Conservation (phyloP, 2,797 vertebrate species). For the Serranus cabrilla region DNA sequence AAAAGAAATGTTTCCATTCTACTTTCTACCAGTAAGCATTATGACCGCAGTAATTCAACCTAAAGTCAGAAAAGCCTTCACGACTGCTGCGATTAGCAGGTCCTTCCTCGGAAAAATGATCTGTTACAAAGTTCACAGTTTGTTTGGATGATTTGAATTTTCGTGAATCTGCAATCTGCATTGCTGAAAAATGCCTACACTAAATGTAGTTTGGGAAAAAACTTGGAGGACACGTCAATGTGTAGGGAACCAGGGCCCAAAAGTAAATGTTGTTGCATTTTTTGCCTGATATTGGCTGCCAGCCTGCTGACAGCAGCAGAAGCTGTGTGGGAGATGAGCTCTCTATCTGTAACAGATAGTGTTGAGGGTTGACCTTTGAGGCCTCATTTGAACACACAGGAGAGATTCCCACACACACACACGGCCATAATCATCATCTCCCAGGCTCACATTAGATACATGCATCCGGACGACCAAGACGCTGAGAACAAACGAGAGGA, state of each 20-base stretch:
- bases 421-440: conserved; percentile 9
- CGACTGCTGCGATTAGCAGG: not conserved
- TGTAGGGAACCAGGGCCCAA: conserved; percentile 25
- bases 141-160: conserved; percentile 17
- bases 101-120: not conserved
- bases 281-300: conserved; percentile 41
- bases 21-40: not conserved
- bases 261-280: conserved; percentile 46
- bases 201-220: conserved; percentile 16
- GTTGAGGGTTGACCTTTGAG: conserved; percentile 51
- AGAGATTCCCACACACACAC: conserved; percentile 40
- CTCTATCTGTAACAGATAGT: conserved; percentile 57
- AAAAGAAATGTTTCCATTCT: not conserved
- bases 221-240: not conserved
- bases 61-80: not conserved
- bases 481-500: not conserved
- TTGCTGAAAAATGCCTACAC: not conserved
- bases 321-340: conserved; percentile 65
- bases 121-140: conserved; percentile 1
- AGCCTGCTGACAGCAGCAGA: conserved; percentile 57
- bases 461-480: conserved; percentile 15
- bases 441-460: conserved; percentile 6
- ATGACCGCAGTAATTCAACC: not conserved
- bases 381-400: conserved; percentile 56
- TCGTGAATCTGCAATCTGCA: conserved; percentile 28